Conservation (phyloP, 53 echinoderm and acorn worm species). For the Luidia sarsii region DNA sequence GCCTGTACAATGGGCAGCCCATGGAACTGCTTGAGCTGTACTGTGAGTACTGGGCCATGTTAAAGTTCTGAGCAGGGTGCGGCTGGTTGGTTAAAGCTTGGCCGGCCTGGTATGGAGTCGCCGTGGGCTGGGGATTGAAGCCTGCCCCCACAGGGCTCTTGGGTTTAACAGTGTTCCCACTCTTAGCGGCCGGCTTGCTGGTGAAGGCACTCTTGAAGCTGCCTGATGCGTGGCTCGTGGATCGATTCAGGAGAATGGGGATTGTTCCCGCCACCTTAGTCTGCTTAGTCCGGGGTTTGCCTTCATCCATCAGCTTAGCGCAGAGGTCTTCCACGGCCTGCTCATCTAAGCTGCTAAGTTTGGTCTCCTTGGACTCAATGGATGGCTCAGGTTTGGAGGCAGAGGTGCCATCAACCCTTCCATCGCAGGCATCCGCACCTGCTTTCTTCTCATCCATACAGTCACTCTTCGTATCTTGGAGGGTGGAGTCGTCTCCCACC, state of each 20-base stretch:
- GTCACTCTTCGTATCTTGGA: neutral
- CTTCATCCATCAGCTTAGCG: conserved; percentile 25
- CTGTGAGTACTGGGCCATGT: neutral
- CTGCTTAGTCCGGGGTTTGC: neutral
- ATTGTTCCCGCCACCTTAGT: conserved; percentile 15
- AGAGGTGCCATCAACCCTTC: too few relatives aligned
- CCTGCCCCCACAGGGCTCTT: neutral
- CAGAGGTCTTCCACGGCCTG: conserved; percentile 39
- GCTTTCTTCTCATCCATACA: neutral
- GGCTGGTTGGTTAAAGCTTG: neutral
- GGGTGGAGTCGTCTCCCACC: neutral
- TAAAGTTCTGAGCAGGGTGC: neutral
- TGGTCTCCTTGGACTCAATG: neutral
- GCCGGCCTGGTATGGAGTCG: neutral
- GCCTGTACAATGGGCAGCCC: too few relatives aligned
- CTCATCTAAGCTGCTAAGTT: conserved; percentile 29
- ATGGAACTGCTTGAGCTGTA: too few relatives aligned
- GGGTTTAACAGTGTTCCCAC: neutral
- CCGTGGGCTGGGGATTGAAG: neutral
- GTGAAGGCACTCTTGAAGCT: neutral
- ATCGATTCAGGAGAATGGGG: conserved; percentile 35
- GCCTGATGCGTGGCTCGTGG: conserved; percentile 20
- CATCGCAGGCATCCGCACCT: neutral
- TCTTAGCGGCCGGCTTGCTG: neutral
- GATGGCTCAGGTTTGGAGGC: conserved; percentile 5